These are phyloP conservation scores for Thymelicus lineola DNA, from an alignment of 2,888 invertebrate species.

Conservation along the genomic window DNA sequence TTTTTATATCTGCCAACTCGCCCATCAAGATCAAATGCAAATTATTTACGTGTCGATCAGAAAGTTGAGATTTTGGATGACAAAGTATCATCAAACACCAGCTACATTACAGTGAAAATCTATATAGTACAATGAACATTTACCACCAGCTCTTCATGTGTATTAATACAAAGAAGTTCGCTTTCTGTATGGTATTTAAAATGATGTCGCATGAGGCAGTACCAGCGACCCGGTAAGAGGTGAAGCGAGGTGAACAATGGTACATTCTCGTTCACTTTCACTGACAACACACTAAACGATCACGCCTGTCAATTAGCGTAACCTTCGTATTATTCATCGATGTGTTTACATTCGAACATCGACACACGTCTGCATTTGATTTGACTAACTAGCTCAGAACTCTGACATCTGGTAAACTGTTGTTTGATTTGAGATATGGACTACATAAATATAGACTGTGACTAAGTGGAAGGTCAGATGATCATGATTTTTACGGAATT, in stretches of 20 bases:
- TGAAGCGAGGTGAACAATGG: constrained; percentile 1
- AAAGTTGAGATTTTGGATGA: too few relatives aligned
- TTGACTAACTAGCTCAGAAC: neutral
- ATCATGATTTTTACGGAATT: too few relatives aligned
- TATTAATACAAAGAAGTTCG: too few relatives aligned
- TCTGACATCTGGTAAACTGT: neutral
- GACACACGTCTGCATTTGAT: neutral
- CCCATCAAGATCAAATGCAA: too few relatives aligned
- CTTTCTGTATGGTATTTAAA: too few relatives aligned
- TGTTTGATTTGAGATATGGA: neutral
- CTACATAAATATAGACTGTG: neutral
- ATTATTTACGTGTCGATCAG: too few relatives aligned
- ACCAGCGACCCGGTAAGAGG: neutral
- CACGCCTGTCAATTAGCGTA: constrained; percentile 7
- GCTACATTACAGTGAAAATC: too few relatives aligned
- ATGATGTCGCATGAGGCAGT: constrained; percentile 3
- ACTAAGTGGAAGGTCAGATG: too few relatives aligned
- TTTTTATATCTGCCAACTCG: too few relatives aligned
- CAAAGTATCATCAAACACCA: too few relatives aligned
- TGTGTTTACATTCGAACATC: constrained; percentile 2
- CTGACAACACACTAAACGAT: constrained; percentile 3
- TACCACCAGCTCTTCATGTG: too few relatives aligned
- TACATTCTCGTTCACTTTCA: constrained; percentile 1
- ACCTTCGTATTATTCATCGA: constrained; percentile 3
- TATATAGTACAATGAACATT: too few relatives aligned